Evolutionary conservation across 2,888 invertebrate genomes (phyloP).

Genomic region (Acronicta leporina): DNA sequence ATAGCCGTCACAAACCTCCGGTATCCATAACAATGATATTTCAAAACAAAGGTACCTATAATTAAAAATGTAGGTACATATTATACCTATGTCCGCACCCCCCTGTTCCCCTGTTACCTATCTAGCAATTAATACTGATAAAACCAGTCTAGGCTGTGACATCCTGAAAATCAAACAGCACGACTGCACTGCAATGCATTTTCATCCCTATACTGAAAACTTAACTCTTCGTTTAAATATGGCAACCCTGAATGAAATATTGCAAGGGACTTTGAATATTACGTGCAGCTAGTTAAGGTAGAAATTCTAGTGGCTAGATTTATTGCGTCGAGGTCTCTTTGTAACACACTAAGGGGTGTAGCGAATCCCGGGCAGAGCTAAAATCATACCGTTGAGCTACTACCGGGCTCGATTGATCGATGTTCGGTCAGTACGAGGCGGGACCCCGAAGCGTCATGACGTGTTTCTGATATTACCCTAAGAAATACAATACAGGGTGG

Average conservation of each 20-base stretch:
- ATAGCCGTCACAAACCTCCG: neutral
- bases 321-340: conserved; percentile 59
- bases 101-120: conserved; percentile 4
- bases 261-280: conserved; percentile 32
- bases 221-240: conserved; percentile 22
- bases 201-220: conserved; percentile 23
- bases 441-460: conserved; percentile 7
- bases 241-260: conserved; percentile 5
- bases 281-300: conserved; percentile 33
- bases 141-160: conserved; percentile 40
- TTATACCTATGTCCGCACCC: neutral
- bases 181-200: conserved; percentile 30
- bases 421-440: conserved; percentile 12
- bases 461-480: conserved; percentile 1
- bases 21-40: conserved; percentile 3
- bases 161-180: conserved; percentile 29
- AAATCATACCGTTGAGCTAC: conserved; percentile 37
- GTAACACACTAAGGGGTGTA: conserved; percentile 62
- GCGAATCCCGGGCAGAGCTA: conserved; percentile 63
- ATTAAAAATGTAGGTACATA: neutral
- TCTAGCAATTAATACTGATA: conserved; percentile 39
- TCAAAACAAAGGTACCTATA: neutral
- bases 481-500: neutral
- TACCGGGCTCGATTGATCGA: conserved; percentile 21
- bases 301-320: conserved; percentile 41